phyloP scores from a whole-genome alignment of 2,888 invertebrate species.

The Spodoptera picta region DNA sequence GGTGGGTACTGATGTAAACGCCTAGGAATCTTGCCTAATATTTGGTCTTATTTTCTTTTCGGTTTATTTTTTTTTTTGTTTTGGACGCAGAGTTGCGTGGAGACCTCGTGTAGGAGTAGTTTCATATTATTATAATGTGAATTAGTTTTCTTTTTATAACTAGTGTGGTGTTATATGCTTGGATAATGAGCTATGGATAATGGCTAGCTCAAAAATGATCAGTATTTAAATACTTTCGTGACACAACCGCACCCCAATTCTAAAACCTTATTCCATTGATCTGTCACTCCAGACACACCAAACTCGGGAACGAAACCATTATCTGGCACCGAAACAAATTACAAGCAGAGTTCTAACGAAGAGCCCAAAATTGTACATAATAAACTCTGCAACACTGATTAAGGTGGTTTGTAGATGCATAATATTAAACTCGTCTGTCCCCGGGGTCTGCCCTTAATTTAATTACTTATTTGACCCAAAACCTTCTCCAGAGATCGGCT shows the following conservation, averaged over 20 bases:
- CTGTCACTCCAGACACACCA: no score
- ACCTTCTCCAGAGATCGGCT: slow-evolving; percentile 56
- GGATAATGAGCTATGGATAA: no score
- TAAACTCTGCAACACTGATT: slow-evolving; percentile 34
- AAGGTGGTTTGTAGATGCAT: slow-evolving; percentile 54
- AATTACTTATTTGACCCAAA: slow-evolving; percentile 76
- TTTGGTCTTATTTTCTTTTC: slow-evolving; percentile 26
- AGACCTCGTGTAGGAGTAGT: no score
- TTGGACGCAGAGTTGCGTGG: no score
- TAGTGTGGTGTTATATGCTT: no score
- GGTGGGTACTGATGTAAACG: slow-evolving; percentile 53
- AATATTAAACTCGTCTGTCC: slow-evolving; percentile 67
- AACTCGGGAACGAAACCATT: not conserved
- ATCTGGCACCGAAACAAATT: slow-evolving; percentile 3
- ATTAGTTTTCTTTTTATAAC: no score
- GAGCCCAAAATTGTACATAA: slow-evolving; percentile 24
- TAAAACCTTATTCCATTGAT: no score
- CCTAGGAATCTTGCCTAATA: slow-evolving; percentile 51
- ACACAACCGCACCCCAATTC: no score
- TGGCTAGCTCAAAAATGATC: no score
- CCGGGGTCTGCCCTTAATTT: slow-evolving; percentile 67
- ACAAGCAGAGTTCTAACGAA: slow-evolving; percentile 11
- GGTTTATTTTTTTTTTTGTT: slow-evolving; percentile 2
- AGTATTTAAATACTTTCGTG: no score
- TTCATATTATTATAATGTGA: no score